A percentile compares a stretch with the other conserved stretches of the same genome.
Evolutionary conservation across 2,888 invertebrate genomes (phyloP).

Genomic region (Liodrosophila aerea): DNA sequence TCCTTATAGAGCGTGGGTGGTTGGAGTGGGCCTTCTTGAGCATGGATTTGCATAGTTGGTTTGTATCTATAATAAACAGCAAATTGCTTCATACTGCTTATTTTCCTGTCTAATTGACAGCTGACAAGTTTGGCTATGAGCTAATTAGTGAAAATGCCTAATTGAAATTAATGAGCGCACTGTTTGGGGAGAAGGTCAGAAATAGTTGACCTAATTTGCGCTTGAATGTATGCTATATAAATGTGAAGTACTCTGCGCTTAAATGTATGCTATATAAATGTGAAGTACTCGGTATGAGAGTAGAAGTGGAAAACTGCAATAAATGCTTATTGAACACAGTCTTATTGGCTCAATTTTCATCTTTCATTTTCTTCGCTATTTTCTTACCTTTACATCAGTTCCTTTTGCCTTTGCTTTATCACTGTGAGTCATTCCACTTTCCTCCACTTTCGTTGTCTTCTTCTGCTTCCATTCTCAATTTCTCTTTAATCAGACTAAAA

Average conservation of each 20-base stretch:
- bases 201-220: constrained; percentile 1
- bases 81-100: constrained; percentile 21
- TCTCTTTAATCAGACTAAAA: too few relatives aligned
- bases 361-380: too few relatives aligned
- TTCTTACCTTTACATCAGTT: too few relatives aligned
- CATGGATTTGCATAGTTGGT: constrained; percentile 38
- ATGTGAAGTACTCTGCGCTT: neutral
- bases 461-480: too few relatives aligned
- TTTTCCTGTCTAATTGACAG: constrained; percentile 57
- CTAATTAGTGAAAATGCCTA: constrained; percentile 51
- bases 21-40: neutral
- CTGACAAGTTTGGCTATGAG: constrained; percentile 62
- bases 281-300: neutral
- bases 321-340: too few relatives aligned
- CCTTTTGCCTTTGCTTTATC: too few relatives aligned
- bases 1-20: too few relatives aligned
- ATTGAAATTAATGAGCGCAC: constrained; percentile 55
- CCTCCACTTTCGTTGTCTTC: too few relatives aligned
- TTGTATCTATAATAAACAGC: constrained; percentile 26
- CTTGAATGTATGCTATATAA: neutral
- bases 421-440: too few relatives aligned
- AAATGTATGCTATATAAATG: neutral
- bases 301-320: too few relatives aligned
- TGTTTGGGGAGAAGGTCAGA: neutral
- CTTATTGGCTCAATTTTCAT: too few relatives aligned